Evolutionary conservation across 1,140 invertebrate genomes (phyloP).

Genomic region (Bombus soroeensis): DNA sequence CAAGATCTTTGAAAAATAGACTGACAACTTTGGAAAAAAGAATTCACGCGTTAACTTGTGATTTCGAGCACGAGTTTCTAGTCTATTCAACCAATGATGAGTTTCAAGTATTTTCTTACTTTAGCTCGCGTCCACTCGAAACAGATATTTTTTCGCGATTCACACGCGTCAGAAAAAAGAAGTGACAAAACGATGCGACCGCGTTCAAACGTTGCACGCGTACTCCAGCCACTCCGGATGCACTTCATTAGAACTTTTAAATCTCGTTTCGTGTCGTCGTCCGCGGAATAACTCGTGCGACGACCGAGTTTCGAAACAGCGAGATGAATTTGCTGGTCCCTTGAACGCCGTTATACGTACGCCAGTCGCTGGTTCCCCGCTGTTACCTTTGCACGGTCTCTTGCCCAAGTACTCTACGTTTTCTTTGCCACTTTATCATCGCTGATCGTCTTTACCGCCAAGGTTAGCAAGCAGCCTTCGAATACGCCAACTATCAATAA

Average conservation of each 20-base stretch:
- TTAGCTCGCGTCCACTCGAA: not conserved
- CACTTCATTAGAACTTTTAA: slow-evolving; percentile 69
- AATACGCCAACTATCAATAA: no score
- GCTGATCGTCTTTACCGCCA: not conserved
- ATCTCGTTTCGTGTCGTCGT: slow-evolving; percentile 57
- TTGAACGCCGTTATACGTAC: slow-evolving; percentile 61
- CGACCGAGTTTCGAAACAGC: slow-evolving; percentile 49
- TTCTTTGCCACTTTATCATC: slow-evolving; percentile 13
- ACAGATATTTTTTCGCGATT: slow-evolving; percentile 19
- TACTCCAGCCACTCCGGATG: slow-evolving; percentile 30
- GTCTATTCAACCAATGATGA: not conserved
- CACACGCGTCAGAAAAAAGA: not conserved
- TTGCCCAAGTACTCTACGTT: slow-evolving; percentile 31
- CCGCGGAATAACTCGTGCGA: slow-evolving; percentile 47
- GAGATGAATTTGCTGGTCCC: slow-evolving; percentile 64
- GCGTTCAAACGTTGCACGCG: slow-evolving; percentile 28
- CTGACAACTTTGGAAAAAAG: not conserved
- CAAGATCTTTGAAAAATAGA: not conserved
- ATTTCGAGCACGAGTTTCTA: not conserved
- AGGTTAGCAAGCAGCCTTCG: not conserved
- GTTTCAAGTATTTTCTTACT: not conserved
- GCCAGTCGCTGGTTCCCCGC: slow-evolving; percentile 17
- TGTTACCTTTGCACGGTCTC: slow-evolving; percentile 25
- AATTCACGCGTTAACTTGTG: not conserved
- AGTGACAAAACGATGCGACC: slow-evolving; percentile 28